Conservation (phyloP, 2,797 vertebrate species). For the Anabacerthia variegaticeps region DNA sequence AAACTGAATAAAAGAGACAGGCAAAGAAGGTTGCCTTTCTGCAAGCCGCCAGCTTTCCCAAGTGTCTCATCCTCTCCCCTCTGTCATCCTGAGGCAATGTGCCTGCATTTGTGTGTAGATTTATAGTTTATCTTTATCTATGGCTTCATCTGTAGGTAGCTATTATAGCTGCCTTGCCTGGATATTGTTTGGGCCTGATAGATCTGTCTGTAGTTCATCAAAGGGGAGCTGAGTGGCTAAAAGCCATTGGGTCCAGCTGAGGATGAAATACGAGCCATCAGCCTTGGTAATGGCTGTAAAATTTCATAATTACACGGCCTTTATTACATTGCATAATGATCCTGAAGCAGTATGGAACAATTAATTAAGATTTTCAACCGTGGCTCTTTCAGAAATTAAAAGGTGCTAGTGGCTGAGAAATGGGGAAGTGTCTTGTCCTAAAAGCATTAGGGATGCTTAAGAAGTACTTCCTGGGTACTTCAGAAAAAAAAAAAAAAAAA, state of each 20-base stretch:
- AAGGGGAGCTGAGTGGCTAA: slow-evolving; percentile 84
- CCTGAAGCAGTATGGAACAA: slow-evolving; percentile 99
- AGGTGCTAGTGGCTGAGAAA: slow-evolving; percentile 91
- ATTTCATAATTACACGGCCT: slow-evolving; percentile 99
- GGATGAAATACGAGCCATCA: slow-evolving; percentile 99
- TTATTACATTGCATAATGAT: slow-evolving; percentile 99
- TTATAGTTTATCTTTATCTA: slow-evolving; percentile 96
- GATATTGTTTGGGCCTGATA: slow-evolving; percentile 96
- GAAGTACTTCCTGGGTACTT: slow-evolving; percentile 68
- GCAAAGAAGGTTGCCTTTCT: slow-evolving; percentile 41
- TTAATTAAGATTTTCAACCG: slow-evolving; percentile 99
- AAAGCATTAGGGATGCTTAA: slow-evolving; percentile 88
- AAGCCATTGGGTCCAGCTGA: slow-evolving; percentile 98
- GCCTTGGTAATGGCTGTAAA: slow-evolving; percentile 99
- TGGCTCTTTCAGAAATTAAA: slow-evolving; percentile 98
- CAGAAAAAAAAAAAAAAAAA: background rate
- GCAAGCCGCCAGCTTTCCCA: slow-evolving; percentile 58
- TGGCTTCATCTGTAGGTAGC: slow-evolving; percentile 95
- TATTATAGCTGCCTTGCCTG: slow-evolving; percentile 90
- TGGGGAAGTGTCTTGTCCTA: slow-evolving; percentile 90
- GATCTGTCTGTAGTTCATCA: slow-evolving; percentile 91
- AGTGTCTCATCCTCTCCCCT: slow-evolving; percentile 68
- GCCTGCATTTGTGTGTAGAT: slow-evolving; percentile 86
- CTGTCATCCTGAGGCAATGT: slow-evolving; percentile 74
- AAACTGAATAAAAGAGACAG: background rate